Evolutionary conservation across 1,140 invertebrate species (phyloP).

Genomic region (Leucophenga varia): DNA sequence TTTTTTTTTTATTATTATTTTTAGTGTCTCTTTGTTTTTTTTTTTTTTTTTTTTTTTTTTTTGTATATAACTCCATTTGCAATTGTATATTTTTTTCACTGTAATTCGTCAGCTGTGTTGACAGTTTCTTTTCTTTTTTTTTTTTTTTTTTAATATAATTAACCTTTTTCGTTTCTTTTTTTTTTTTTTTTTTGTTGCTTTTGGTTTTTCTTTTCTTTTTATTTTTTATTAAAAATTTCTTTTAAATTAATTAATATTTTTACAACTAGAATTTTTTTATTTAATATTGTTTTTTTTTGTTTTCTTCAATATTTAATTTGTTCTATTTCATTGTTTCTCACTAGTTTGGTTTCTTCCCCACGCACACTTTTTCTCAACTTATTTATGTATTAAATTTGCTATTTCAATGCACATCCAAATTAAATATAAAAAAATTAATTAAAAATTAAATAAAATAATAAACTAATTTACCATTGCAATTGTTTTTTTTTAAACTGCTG

Average conservation of each 20-base stretch:
- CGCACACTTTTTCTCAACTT: slow-evolving; percentile 17
- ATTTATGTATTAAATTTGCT: slow-evolving; percentile 24
- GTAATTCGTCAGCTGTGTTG: too few relatives aligned
- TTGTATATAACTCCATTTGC: slow-evolving; percentile 47
- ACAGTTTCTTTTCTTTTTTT: too few relatives aligned
- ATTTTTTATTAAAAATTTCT: slow-evolving; percentile 43
- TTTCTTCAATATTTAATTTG: slow-evolving; percentile 8
- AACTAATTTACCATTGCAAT: too few relatives aligned
- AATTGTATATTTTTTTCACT: slow-evolving; percentile 50
- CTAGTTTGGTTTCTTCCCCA: too few relatives aligned
- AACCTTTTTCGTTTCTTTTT: slow-evolving; percentile 27
- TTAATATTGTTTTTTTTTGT: slow-evolving; percentile 28
- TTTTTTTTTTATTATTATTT: slow-evolving; percentile 29
- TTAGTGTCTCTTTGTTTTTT: slow-evolving; percentile 27
- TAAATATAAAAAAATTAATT: slow-evolving; percentile 14
- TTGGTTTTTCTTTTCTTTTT: slow-evolving; percentile 8
- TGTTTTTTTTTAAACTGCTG: too few relatives aligned
- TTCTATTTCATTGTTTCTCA: slow-evolving; percentile 15
- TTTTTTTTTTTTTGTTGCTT: slow-evolving; percentile 22
- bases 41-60: slow-evolving; percentile 15
- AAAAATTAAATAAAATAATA: too few relatives aligned
- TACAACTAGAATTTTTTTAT: slow-evolving; percentile 30
- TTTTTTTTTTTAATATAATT: slow-evolving; percentile 19
- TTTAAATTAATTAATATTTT: slow-evolving; percentile 23
- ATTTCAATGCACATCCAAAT: slow-evolving; percentile 21